Evolutionary conservation across 1,140 invertebrate species (phyloP).

Genomic region (Maniola jurtina): DNA sequence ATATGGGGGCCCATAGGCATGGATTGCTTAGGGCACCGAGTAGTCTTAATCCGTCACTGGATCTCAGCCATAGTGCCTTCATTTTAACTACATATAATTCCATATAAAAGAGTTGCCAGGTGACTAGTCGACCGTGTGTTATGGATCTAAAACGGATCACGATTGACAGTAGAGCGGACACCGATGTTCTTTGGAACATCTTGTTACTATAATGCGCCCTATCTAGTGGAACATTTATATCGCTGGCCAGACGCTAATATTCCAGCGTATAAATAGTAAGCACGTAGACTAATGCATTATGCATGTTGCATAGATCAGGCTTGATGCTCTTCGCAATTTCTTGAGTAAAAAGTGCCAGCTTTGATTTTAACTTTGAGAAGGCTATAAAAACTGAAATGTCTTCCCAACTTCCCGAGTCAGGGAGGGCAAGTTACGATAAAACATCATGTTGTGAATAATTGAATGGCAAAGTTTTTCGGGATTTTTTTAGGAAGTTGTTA

Average conservation of each 20-base stretch:
- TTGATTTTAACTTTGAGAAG: not conserved
- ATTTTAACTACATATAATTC: no score
- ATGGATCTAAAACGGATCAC: no score
- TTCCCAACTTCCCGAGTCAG: not conserved
- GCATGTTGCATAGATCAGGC: conserved; percentile 1
- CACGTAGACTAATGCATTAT: conserved; percentile 1
- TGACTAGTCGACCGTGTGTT: no score
- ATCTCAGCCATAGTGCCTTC: no score
- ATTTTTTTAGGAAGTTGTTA: no score
- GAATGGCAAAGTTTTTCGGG: not conserved
- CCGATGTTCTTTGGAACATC: no score
- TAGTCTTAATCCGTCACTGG: no score
- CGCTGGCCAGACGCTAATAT: not conserved
- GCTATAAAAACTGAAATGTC: not conserved
- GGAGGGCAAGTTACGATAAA: not conserved
- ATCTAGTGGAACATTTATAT: not conserved
- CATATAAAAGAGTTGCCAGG: no score
- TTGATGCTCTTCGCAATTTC: not conserved
- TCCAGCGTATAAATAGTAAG: conserved; percentile 1
- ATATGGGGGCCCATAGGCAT: no score
- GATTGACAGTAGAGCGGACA: no score
- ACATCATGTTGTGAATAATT: not conserved
- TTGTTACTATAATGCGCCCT: no score
- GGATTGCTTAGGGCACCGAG: no score
- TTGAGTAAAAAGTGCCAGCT: not conserved